These are phyloP conservation scores for Acanthaster planci DNA, from an alignment of 35 echinoderm and acorn worm species.

Conservation along the genomic window DNA sequence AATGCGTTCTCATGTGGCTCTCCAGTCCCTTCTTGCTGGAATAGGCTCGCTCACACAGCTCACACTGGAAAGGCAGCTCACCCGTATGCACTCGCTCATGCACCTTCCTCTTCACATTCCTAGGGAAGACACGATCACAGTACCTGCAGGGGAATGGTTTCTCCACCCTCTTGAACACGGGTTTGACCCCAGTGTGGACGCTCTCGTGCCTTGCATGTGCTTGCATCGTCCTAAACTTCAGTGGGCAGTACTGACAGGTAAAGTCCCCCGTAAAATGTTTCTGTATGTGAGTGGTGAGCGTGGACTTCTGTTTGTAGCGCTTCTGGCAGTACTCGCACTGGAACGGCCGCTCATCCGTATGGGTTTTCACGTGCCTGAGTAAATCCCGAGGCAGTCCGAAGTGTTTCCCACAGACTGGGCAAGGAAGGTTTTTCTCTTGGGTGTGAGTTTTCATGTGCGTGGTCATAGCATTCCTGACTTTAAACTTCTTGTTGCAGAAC, in stretches of 20 bases:
- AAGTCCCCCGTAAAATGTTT: conserved; percentile 1
- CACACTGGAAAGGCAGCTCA: conserved; percentile 85
- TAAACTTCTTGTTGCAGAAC: conserved; percentile 4
- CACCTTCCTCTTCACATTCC: conserved; percentile 26
- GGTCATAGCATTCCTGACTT: conserved; percentile 18
- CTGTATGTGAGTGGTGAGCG: conserved; percentile 3
- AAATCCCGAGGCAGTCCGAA: not conserved
- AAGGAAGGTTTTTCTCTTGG: not conserved
- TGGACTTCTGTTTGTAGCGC: conserved; percentile 17
- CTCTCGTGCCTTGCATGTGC: not conserved
- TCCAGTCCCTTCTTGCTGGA: conserved; percentile 80
- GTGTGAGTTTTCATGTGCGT: conserved; percentile 13
- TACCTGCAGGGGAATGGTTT: conserved; percentile 9
- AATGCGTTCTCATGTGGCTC: conserved; percentile 88
- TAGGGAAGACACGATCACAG: conserved; percentile 2
- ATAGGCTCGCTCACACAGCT: conserved; percentile 75
- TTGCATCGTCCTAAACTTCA: conserved; percentile 1
- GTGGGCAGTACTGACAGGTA: conserved; percentile 5
- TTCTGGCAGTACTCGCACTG: conserved; percentile 15
- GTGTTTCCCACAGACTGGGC: not conserved
- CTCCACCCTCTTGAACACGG: conserved; percentile 8
- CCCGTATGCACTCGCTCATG: conserved; percentile 84
- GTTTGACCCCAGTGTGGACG: not conserved
- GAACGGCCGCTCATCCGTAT: conserved; percentile 1
- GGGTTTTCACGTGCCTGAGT: conserved; percentile 4